Evolutionary conservation across 2,113 vertebrate genomes (phyloP), one percentile per base, ranked within the genome.

Genomic region (Chrysochloris asiatica): DNA sequence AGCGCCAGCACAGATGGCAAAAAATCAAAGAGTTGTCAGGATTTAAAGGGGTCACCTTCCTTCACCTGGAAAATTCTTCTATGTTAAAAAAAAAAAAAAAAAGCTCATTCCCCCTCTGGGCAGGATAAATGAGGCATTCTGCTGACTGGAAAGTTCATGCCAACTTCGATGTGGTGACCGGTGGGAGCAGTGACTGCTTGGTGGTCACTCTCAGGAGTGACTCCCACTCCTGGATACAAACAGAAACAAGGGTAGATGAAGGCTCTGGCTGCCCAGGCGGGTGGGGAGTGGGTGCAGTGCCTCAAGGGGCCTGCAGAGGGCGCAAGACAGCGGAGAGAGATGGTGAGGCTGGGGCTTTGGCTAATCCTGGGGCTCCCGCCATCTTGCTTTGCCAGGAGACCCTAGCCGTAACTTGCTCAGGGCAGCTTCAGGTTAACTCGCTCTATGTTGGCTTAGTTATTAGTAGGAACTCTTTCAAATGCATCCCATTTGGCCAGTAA

Each of bases 121-220:
- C 72, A 69, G 89, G 72, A 38, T 24, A 50, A 43, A 24, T 7
- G 36, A 61, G 54, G 17, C 45, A 17, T 33, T 9, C 0, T 1
- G 28, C 43, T 1, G 17, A 24, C 50, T 14, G 26, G 77, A 76
- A 54, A 38, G 52, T 8, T 8, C 26, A 1, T 16, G 3, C 6
- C 21, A 26, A 0, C 16, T n/a, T n/a, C 48, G 9, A n/a, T 0
- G 8, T n/a, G 0, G 3, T 28, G 84, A 26, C 54, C 0, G 0
- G n/a, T 1, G 3, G 0, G 12, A 22, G 22, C 43, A n/a, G n/a
- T 30, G 30, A 59, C 63, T 28, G 26, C 4, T 30, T 1, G 69
- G 1, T 14, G 11, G 8, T 3, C 33, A 63, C 16, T 17, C 28
- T 33, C 33, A 3, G 26, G 30, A 13, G n/a, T n/a, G n/a, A 50